Evolutionary conservation across 2,888 invertebrate genomes (phyloP).

Genomic region (Pecten maximus): DNA sequence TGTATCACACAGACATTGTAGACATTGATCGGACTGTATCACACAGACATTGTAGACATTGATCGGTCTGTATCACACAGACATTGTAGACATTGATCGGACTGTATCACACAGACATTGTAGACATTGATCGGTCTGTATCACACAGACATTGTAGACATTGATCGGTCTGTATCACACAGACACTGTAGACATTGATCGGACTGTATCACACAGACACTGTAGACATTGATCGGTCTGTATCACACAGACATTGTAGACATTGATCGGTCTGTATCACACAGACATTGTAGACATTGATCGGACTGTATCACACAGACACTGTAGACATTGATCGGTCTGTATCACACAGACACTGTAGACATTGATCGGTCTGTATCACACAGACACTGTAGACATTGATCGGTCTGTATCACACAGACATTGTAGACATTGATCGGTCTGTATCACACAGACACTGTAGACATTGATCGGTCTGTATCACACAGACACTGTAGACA

Average conservation of each 20-base stretch:
- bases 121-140: neutral
- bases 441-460: neutral
- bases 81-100: too few species aligned
- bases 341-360: neutral
- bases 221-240: neutral
- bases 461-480: neutral
- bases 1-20: neutral
- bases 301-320: neutral
- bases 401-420: neutral
- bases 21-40: neutral
- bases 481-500: too few species aligned
- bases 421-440: too few species aligned
- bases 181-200: too few species aligned
- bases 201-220: neutral
- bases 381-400: too few species aligned
- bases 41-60: too few species aligned
- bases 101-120: neutral
- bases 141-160: too few species aligned
- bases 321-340: neutral
- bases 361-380: neutral
- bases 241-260: too few species aligned
- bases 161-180: neutral
- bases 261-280: neutral
- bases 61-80: neutral
- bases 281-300: too few species aligned